Base-by-base conservation (phyloP, 1,140 invertebrate genomes). In the Caenorhabditis inopinata region DNA sequence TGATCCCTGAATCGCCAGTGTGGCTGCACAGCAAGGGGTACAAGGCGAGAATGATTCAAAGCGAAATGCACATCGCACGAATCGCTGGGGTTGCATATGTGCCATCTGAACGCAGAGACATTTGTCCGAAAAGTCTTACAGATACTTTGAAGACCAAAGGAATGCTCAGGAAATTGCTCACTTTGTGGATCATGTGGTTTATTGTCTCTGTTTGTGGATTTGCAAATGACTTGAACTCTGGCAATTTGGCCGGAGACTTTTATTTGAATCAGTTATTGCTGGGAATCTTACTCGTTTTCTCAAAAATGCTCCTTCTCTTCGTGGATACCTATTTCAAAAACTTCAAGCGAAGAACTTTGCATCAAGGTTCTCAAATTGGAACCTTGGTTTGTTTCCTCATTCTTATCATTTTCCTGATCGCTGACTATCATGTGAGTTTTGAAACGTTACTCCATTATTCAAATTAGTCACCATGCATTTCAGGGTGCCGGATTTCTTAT, bases 1-100 rank as follows among this genome's bases (percentile, higher is more conserved):
- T 87, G 11, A 83, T 89, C n/a, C 86, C 86, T 9, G 86, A 87
- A 81, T 85, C 83, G 78, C 86, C 86, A 32, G 88, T 85, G 18
- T 87, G 87, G 87, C 82, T 73, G 6, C 48, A 74, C 23, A 73
- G 45, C 51, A 62, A 87, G 76, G 86, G 86, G 23, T 53, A 80
- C 73, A 68, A 88, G 38, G 85, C 87, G 27, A 51, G 86, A 49
- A 87, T 87, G 86, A 32, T 78, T n/a, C 47, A 76, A 38, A 85
- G 82, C 48, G 87, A 87, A 78, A 79, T 82, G 46, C 83, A 85
- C 45, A 85, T 86, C 58, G 87, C 86, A 6, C n/a, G 49, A 68
- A 74, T 88, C 27, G 87, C 85, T 18, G 86, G 86, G 12, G 58
- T 84, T 23, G 48, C 75, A 16, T 85, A 85, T 42, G 73, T 82